phyloP scores from a whole-genome alignment of 37 sponge, comb jelly and placozoan species.

The Geodia barretti region DNA sequence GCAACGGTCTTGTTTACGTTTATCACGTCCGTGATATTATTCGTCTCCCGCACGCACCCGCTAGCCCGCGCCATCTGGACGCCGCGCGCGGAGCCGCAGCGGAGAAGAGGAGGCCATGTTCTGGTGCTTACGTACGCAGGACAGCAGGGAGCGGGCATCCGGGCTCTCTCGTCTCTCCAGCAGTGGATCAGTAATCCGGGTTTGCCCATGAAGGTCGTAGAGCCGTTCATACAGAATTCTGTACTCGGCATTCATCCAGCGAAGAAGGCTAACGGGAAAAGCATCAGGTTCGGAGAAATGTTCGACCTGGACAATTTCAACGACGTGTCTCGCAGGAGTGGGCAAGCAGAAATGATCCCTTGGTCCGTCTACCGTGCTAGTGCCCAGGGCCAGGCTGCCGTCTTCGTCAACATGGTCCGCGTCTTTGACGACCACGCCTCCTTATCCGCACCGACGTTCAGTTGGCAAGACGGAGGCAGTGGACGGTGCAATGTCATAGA shows the following conservation, averaged over 20 bases:
- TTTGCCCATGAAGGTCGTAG: slow-evolving; percentile 9
- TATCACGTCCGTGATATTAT: no score
- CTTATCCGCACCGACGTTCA: not conserved
- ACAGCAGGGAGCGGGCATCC: slow-evolving; percentile 21
- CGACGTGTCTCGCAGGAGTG: not conserved
- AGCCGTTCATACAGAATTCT: not conserved
- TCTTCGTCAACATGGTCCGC: not conserved
- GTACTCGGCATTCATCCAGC: not conserved
- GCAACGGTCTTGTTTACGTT: no score
- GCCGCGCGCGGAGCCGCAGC: no score
- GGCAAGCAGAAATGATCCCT: not conserved
- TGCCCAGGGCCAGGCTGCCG: not conserved
- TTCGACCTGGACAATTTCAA: slow-evolving; percentile 11
- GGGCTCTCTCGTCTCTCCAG: slow-evolving; percentile 1
- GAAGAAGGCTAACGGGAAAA: not conserved
- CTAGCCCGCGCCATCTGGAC: no score
- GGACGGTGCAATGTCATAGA: not conserved
- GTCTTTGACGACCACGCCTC: not conserved
- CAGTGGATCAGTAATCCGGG: not conserved
- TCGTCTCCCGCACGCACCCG: no score
- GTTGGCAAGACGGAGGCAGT: not conserved
- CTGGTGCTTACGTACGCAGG: not conserved
- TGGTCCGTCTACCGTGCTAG: not conserved
- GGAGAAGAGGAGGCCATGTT: no score
- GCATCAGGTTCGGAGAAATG: slow-evolving; percentile 1